These are phyloP conservation scores for Mythimna lalbum DNA, from an alignment of 2,888 invertebrate genomes.

Conservation along the genomic window DNA sequence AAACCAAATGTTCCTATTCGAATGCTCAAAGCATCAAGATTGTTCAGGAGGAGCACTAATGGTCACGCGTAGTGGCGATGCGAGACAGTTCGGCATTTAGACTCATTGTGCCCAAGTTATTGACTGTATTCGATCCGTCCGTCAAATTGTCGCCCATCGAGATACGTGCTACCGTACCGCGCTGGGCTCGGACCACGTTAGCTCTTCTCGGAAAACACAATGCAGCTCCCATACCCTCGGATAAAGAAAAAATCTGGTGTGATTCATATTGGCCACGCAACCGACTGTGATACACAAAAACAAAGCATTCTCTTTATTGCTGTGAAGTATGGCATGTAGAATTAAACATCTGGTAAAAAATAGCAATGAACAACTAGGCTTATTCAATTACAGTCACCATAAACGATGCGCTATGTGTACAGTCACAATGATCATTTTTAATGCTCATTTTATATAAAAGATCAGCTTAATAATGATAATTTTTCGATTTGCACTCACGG, in stretches of 20 bases:
- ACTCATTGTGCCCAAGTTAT: constrained; percentile 86
- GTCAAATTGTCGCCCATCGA: constrained; percentile 74
- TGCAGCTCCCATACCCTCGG: constrained; percentile 21
- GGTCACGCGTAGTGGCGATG: constrained; percentile 81
- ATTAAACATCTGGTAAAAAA: constrained; percentile 49
- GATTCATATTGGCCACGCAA: constrained; percentile 38
- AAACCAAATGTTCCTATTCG: constrained; percentile 30
- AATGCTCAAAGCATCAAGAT: constrained; percentile 78
- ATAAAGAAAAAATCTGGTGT: constrained; percentile 33
- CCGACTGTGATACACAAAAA: constrained; percentile 39
- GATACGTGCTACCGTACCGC: constrained; percentile 78
- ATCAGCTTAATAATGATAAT: constrained; percentile 50
- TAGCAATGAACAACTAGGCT: constrained; percentile 40
- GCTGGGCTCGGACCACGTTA: constrained; percentile 42
- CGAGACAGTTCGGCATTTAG: constrained; percentile 89
- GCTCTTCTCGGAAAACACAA: constrained; percentile 38
- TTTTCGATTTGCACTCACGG: constrained; percentile 55
- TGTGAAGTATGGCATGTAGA: constrained; percentile 52
- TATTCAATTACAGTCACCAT: constrained; percentile 43
- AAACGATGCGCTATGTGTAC: constrained; percentile 38
- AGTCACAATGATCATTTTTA: constrained; percentile 27
- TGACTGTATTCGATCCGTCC: constrained; percentile 81
- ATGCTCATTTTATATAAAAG: constrained; percentile 28
- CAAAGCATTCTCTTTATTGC: constrained; percentile 45
- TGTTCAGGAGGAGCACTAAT: constrained; percentile 43